These are phyloP conservation scores for Tachysurus fulvidraco DNA, from an alignment of 2,113 vertebrate genomes.

Conservation along the genomic window DNA sequence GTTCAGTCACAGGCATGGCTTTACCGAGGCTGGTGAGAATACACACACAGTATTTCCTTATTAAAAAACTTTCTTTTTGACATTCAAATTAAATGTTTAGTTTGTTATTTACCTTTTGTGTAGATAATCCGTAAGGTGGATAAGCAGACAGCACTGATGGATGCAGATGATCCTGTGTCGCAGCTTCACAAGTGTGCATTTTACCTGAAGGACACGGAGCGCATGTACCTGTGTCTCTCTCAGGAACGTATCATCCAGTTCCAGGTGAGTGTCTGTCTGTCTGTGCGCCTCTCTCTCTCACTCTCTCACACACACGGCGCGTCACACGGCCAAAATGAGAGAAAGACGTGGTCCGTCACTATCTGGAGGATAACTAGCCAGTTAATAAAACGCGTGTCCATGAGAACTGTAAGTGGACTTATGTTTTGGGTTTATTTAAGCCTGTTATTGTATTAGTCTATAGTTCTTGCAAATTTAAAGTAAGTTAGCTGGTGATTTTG, in stretches of 20 bases:
- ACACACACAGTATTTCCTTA: neutral
- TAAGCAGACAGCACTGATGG: slow-evolving; percentile 91
- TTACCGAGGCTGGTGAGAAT: slow-evolving; percentile 89
- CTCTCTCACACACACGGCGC: neutral
- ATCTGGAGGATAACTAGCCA: too few species aligned
- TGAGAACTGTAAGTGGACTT: too few species aligned
- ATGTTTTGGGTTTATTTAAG: too few species aligned
- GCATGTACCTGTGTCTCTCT: slow-evolving; percentile 98
- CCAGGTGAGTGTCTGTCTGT: slow-evolving; percentile 77
- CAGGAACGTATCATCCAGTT: slow-evolving; percentile 98
- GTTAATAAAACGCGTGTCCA: too few species aligned
- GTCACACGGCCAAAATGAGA: too few species aligned
- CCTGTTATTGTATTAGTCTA: too few species aligned
- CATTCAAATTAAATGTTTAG: neutral
- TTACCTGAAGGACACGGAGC: slow-evolving; percentile 97
- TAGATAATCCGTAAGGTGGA: slow-evolving; percentile 97
- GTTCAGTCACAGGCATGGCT: slow-evolving; percentile 97
- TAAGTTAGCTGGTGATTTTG: too few species aligned
- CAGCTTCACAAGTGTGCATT: slow-evolving; percentile 98
- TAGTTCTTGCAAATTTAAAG: too few species aligned
- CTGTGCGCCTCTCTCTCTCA: neutral
- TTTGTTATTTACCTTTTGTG: neutral
- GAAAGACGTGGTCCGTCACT: too few species aligned
- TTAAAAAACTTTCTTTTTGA: neutral
- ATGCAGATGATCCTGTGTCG: slow-evolving; percentile 95